Evolutionary conservation across 1,140 invertebrate species (phyloP), one percentile per base, ranked within the genome.

Genomic region (Helicoverpa armigera): DNA sequence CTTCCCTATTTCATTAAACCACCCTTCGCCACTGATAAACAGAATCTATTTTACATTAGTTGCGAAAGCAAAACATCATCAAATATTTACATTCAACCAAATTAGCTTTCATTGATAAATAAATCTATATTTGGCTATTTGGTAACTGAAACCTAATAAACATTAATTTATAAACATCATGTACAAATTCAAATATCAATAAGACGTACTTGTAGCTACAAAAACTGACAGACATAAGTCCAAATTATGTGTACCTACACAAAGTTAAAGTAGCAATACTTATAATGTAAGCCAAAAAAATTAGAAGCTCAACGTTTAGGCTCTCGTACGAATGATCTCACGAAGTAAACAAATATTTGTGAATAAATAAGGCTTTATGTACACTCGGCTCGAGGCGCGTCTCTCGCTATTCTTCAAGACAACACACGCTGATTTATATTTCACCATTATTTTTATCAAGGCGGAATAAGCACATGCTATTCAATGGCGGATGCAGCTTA

Each of bases 291-390:
- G 85, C 87, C 79, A 58, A 87, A 87, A 87, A 86, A 84, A 87
- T 88, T n/a, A 80, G 50, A 60, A 73, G 80, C 83, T 88, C 84
- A 79, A 78, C 67, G 76, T 29, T 61, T 60, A 82, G 83, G 50
- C 83, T 83, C 82, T 83, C 75, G 69, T 83, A 83, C 58, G 73
- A 87, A 85, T 87, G 83, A 86, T 90, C 65, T 82, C 67, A 77
- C 60, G 65, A 74, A 82, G 82, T 86, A 85, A 88, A 87, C 84
- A 88, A 88, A 88, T 88, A 87, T 90, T 89, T 86, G 81, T 81
- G 85, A 87, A 89, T 87, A 89, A 90, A 89, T 87, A 90, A 85
- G 84, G 86, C 87, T 90, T 88, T 85, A 82, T 86, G 80, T 80
- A 76, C 77, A 35, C 77, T 60, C 70, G 72, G 80, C 72, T 82